Evolutionary conservation across 2,888 invertebrate species (phyloP).

Genomic region (Proisotoma minuta): DNA sequence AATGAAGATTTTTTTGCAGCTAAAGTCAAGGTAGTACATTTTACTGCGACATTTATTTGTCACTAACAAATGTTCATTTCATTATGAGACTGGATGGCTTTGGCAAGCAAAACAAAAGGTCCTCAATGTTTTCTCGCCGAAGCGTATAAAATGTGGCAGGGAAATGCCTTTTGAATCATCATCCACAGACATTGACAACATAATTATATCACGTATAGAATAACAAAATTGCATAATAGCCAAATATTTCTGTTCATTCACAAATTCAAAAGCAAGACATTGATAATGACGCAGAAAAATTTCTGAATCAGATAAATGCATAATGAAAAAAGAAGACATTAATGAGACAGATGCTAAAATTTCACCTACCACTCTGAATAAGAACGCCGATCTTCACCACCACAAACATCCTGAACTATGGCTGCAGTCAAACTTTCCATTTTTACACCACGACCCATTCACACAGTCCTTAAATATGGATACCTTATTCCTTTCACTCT

Average conservation of each 20-base stretch:
- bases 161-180: too few relatives aligned
- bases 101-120: background rate
- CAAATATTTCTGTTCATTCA: background rate
- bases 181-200: too few relatives aligned
- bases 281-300: background rate
- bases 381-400: slow-evolving; percentile 26
- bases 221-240: background rate
- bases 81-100: background rate
- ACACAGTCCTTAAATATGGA: background rate
- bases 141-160: background rate
- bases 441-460: slow-evolving; percentile 1
- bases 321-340: background rate
- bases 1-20: background rate
- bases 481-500: too few relatives aligned
- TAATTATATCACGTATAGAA: background rate
- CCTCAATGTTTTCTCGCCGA: background rate
- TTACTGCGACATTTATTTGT: background rate
- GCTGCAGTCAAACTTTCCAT: background rate
- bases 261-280: background rate
- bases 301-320: background rate
- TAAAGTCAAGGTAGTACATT: background rate
- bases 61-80: background rate
- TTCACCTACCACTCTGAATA: slow-evolving; percentile 31
- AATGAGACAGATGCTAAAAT: background rate
- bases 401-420: slow-evolving; percentile 9